Evolutionary conservation across 2,113 vertebrate genomes (phyloP), one percentile per base, ranked within the genome.

Genomic region (Nicator chloris): DNA sequence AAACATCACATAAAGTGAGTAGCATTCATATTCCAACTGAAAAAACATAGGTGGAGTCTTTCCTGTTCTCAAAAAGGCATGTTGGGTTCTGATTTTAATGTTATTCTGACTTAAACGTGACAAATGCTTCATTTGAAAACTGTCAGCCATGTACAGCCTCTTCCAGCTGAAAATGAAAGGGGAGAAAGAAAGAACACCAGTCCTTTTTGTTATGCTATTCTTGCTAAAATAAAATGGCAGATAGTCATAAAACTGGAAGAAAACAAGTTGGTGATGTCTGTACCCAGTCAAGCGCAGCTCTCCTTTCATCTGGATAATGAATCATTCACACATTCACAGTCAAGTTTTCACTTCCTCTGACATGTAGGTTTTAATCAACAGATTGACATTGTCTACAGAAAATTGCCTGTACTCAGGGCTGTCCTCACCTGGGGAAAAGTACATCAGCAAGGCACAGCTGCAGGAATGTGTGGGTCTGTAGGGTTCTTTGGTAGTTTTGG

Each of bases 241-340:
- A 51, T 81, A 94, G 92, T 88, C 68, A 57, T 45, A 49, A 88
- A 88, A 81, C 70, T 85, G 86, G 68, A 93, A 95, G 87, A 79
- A 95, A 95, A 94, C 89, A 91, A 92, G 68, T 71, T 57, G 81
- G 71, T 75, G 85, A 95, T 78, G 68, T 76, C 88, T 73, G 75
- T 90, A 78, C 28, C 60, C 56, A 94, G 91, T 90, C 75, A 93
- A 88, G 79, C 8, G 1, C 51, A 90, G 66, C 63, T 90, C 47
- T 69, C 78, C 82, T 95, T 91, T 93, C 93, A 89, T 33, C 65
- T 92, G 88, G 82, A 82, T 97, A 92, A 84, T 73, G 92, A 95
- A 88, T 90, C 95, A 69, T 73, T 91, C 78, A 78, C 92, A 91
- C 54, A 68, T 75, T 92, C 71, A 35, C 51, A 89, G 89, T 87